Evolutionary conservation across 2,797 vertebrate genomes (phyloP).

Genomic region (Prionace glauca): DNA sequence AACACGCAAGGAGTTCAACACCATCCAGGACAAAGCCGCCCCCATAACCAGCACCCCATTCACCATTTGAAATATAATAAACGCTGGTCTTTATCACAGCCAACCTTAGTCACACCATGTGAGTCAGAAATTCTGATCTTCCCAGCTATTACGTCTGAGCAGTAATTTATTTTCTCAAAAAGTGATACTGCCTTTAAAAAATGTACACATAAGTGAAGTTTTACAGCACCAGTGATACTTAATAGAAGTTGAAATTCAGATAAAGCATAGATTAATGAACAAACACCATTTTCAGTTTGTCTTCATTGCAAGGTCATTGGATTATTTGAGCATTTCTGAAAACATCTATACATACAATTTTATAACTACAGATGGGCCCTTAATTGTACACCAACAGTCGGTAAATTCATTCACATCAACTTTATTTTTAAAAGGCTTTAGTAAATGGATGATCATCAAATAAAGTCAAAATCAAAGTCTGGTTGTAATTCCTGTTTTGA

Average conservation of each 20-base stretch:
- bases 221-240: conserved; percentile 36
- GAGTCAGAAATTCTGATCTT: neutral
- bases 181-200: neutral
- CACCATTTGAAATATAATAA: neutral
- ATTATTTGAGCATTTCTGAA: conserved; percentile 17
- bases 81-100: neutral
- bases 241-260: conserved; percentile 30
- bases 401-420: neutral
- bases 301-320: conserved; percentile 27
- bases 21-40: neutral
- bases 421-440: neutral
- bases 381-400: neutral
- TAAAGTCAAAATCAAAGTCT: neutral
- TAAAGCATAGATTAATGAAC: conserved; percentile 27
- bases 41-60: neutral
- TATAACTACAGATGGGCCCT: neutral
- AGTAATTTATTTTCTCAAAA: conserved; percentile 29
- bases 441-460: neutral
- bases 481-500: neutral
- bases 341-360: neutral
- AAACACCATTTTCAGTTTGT: neutral
- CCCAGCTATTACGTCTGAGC: neutral
- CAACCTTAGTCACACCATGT: neutral
- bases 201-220: conserved; percentile 2
- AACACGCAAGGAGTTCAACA: neutral